Conservation (phyloP, 30 jellyfish, hydroid and myxozoan species). For the Chrysaora quinquecirrha region DNA sequence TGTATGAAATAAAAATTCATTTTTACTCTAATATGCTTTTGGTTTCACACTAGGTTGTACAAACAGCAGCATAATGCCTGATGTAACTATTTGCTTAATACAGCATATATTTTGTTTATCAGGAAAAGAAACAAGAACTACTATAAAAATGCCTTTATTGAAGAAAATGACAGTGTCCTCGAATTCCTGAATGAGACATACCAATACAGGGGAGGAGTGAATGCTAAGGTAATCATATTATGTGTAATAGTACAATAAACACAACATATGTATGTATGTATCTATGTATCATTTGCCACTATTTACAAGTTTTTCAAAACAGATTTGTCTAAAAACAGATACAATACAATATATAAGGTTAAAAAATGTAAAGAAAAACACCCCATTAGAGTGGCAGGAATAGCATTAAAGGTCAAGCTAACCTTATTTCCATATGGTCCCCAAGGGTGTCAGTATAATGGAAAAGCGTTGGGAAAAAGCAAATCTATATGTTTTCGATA, state of each 20-base stretch:
- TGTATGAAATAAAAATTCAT: background rate
- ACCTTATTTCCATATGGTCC: conserved; percentile 55
- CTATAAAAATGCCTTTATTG: background rate
- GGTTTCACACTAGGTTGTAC: background rate
- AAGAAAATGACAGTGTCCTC: background rate
- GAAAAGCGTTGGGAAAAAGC: background rate
- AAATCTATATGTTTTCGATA: background rate
- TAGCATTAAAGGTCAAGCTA: conserved; percentile 32
- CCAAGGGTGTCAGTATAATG: conserved; percentile 3
- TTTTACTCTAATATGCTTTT: background rate
- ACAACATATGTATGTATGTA: background rate
- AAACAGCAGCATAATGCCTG: background rate
- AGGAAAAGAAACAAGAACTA: background rate
- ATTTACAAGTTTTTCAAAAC: background rate
- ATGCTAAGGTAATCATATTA: background rate
- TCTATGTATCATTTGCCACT: no score
- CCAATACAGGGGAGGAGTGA: conserved; percentile 2
- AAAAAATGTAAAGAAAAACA: background rate
- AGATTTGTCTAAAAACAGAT: background rate
- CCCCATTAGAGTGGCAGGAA: conserved; percentile 37
- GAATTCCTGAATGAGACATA: background rate
- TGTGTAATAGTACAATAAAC: background rate
- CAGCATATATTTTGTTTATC: background rate
- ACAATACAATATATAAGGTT: background rate
- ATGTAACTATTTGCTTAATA: background rate